Evolutionary conservation across 2,888 invertebrate genomes (phyloP), one percentile per base, ranked within the genome.

Genomic region (Tinea semifulvella): DNA sequence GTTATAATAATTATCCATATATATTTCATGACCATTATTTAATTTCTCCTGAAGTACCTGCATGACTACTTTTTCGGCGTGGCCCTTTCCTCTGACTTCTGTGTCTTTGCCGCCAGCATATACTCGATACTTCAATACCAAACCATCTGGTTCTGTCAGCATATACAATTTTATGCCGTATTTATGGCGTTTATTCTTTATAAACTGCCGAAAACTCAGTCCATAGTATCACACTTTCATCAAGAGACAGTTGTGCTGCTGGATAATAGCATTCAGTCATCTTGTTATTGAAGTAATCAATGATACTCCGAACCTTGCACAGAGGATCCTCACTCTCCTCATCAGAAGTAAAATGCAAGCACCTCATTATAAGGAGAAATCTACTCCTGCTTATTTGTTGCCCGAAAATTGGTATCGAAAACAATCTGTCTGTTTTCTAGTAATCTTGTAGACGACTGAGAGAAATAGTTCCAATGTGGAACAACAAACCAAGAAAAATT

Each of bases 351-450:
- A 58, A 61, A 22, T 56, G 56, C 35, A 60, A 43, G 42, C 48
- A 43, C 42, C 57, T 42, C 44, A 62, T 31, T 43, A 62, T 59
- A 14, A 56, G 47, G 27, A 60, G 46, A 52, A 60, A 61, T n/a
- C 57, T 48, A 49, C 57, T 52, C 26, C 54, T 51, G 18, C 50
- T 52, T 56, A 61, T 61, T 46, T 51, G 50, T 26, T 52, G 43
- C 18, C 47, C 47, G 48, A 63, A 61, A 36, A 44, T 44, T 26
- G 50, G 47, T 18, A 60, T 43, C 43, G 52, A 51, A 45, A 56
- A 56, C n/a, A 60, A 40, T 17, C 50, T 43, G 47, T 56, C 47
- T 25, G 44, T 58, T 49, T 58, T 53, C 56, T 56, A 61, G 42
- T 59, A 60, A 42, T 59, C 58, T 17, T 55, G 45, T 5, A 56